A percentile compares a stretch with the other conserved stretches of the same genome.
Evolutionary conservation across 2,888 invertebrate species (phyloP).

Genomic region (Octonoba sinensis): DNA sequence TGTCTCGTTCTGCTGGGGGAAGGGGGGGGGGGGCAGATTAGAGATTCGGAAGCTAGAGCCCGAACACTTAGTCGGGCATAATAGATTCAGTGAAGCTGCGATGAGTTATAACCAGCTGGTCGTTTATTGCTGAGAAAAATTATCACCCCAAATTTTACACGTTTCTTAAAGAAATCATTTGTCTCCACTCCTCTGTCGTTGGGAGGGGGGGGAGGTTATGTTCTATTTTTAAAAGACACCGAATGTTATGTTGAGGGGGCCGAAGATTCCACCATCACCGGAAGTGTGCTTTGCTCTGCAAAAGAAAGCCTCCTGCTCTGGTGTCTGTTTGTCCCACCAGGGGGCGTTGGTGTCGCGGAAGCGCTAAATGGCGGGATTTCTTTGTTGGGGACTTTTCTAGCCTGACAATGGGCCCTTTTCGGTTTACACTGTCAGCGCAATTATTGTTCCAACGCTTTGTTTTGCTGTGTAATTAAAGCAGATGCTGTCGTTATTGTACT

Average conservation of each 20-base stretch:
- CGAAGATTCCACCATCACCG: conserved; percentile 31
- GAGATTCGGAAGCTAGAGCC: conserved; percentile 10
- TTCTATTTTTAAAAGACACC: not conserved
- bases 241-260: not conserved
- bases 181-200: conserved; percentile 26
- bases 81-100: conserved; percentile 45
- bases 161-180: conserved; percentile 62
- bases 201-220: not conserved
- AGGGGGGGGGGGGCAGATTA: no score
- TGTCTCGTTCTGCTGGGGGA: no score
- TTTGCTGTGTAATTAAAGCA: conserved; percentile 63
- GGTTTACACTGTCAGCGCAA: conserved; percentile 62
- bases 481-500: conserved; percentile 37
- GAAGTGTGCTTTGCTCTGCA: conserved; percentile 38
- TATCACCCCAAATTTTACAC: conserved; percentile 55
- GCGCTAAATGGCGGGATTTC: conserved; percentile 51
- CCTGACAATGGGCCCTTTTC: conserved; percentile 48
- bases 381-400: conserved; percentile 50
- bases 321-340: conserved; percentile 57
- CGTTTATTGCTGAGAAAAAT: conserved; percentile 47
- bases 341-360: conserved; percentile 44
- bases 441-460: conserved; percentile 58
- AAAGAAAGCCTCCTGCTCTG: conserved; percentile 23
- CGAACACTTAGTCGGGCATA: conserved; percentile 36
- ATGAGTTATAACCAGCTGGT: conserved; percentile 46